phyloP scores from a whole-genome alignment of 2,113 vertebrate species.

The Motacilla alba region DNA sequence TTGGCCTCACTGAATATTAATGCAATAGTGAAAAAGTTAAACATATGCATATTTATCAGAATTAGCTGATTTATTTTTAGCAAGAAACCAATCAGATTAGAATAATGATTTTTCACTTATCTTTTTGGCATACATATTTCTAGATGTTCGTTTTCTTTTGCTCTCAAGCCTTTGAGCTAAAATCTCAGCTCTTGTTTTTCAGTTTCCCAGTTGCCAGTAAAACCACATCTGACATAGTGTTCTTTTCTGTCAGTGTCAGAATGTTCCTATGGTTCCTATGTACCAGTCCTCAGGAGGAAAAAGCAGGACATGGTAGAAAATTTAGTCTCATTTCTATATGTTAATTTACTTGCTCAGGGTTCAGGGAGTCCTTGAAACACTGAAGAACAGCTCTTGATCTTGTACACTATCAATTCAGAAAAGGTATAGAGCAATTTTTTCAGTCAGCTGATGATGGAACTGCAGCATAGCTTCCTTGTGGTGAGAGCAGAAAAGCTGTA shows the following conservation, averaged over 20 bases:
- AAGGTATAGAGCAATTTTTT: neutral
- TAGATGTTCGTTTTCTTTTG: neutral
- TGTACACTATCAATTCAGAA: neutral
- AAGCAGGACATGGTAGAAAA: neutral
- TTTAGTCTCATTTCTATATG: neutral
- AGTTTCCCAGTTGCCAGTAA: neutral
- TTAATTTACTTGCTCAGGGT: neutral
- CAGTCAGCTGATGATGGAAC: neutral
- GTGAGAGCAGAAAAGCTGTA: neutral
- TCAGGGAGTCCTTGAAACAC: neutral
- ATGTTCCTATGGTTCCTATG: neutral
- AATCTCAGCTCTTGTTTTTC: neutral
- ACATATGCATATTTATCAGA: neutral
- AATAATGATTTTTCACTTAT: neutral
- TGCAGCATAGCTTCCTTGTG: neutral
- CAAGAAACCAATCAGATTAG: neutral
- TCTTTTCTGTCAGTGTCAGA: neutral
- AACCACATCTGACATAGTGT: neutral
- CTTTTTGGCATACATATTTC: neutral
- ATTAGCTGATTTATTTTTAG: neutral
- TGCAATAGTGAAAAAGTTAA: neutral
- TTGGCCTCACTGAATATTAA: neutral
- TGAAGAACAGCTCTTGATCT: neutral
- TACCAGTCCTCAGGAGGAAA: neutral
- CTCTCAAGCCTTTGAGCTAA: neutral